These are phyloP conservation scores for Lathamus discolor DNA, from an alignment of 2,113 vertebrate species.

Conservation along the genomic window DNA sequence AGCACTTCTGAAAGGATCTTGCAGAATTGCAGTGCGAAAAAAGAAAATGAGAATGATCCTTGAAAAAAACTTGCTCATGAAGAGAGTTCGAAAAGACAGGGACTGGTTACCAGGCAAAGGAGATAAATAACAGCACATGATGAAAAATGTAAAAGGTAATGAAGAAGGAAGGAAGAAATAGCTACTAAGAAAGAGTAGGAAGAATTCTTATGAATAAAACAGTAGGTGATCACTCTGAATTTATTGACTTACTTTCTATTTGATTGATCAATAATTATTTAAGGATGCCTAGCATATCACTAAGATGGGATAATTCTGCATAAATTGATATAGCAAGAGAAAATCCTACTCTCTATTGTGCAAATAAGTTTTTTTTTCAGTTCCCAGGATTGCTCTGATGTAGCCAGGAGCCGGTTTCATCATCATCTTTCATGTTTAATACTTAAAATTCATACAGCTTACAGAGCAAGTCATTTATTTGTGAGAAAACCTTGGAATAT, in stretches of 20 bases:
- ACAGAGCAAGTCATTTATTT: not conserved
- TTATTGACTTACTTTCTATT: slow-evolving; percentile 1
- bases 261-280: not conserved
- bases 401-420: not conserved
- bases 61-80: not conserved
- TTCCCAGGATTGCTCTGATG: not conserved
- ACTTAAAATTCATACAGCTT: not conserved
- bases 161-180: not conserved
- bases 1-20: not conserved
- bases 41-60: not conserved
- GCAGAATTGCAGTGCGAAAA: not conserved
- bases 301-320: not conserved
- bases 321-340: not conserved
- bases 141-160: not conserved
- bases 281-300: not conserved
- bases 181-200: not conserved
- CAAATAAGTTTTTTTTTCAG: not conserved
- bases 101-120: not conserved
- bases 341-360: not conserved
- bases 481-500: not conserved
- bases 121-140: not conserved
- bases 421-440: not conserved
- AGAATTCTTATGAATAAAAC: slow-evolving; percentile 4
- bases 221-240: not conserved
- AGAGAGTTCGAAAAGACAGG: not conserved